Evolutionary conservation across 2,888 invertebrate genomes (phyloP), one percentile per base, ranked within the genome.

Genomic region (Ophioninae sp.): DNA sequence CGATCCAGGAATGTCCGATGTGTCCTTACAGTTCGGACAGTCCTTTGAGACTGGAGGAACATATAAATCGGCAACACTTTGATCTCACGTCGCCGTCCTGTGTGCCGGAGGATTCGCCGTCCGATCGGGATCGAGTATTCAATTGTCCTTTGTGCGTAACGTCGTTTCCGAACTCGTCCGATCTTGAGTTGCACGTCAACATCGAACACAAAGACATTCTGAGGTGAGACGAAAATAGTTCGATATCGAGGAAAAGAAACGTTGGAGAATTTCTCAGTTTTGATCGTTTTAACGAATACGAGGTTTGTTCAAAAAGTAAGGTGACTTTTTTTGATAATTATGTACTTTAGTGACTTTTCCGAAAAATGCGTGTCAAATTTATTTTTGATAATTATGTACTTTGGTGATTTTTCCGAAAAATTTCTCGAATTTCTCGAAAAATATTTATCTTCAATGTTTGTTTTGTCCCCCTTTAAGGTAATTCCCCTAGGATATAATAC

Each of bases 121-220:
- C 91, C n/a, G 87, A 90, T 10, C 86, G 89, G 23, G 91, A 92
- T 56, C 89, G 89, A 85, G 93, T 94, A 10, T 96, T 95, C 88
- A 95, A 96, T 86, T 97, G 97, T 91, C 97, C 97, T 0, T 94
- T 97, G 65, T 97, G 97, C 93, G 95, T 95, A 82, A 95, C 95
- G 86, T 94, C 95, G 71, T 97, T 96, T 90, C 94, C 95, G 68
- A 95, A 95, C 87, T 95, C 95, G n/a, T 95, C 96, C 2, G 97
- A 97, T 91, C 94, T 97, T 73, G 97, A 97, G 92, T 93, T 97
- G 72, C 98, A 98, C 91, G 97, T 97, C 0, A 97, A 97, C 93
- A 96, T 96, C 80, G 97, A 97, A 89, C 97, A 97, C 91, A 94
- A 95, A 89, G 97, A 97, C 93, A 96, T 97, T 87, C 93, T 97